Evolutionary conservation across 1,140 invertebrate genomes (phyloP).

Genomic region (Drosophila tristis): DNA sequence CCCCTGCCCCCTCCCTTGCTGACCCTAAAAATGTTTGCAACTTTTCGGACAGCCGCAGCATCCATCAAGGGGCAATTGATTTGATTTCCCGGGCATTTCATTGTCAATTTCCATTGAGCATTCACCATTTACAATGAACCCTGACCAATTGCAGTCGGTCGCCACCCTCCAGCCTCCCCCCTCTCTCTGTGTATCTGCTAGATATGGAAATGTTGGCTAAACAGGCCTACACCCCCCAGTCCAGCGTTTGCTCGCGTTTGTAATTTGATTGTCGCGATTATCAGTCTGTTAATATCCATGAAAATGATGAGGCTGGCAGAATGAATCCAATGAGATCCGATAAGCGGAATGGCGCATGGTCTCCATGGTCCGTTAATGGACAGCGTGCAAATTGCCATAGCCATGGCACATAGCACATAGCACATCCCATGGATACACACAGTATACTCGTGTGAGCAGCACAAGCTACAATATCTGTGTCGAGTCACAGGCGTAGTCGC

Average conservation of each 20-base stretch:
- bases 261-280: conserved; percentile 71
- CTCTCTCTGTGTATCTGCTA: too few species aligned
- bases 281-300: conserved; percentile 79
- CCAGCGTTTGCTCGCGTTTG: neutral
- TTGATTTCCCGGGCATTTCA: conserved; percentile 19
- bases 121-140: conserved; percentile 33
- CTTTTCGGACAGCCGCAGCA: conserved; percentile 37
- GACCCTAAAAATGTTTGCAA: conserved; percentile 36
- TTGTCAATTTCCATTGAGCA: conserved; percentile 31
- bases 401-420: neutral
- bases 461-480: conserved; percentile 5
- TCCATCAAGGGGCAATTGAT: conserved; percentile 54
- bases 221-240: conserved; percentile 3
- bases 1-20: neutral
- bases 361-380: conserved; percentile 68
- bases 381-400: conserved; percentile 76
- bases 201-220: conserved; percentile 59
- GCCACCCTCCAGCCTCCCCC: neutral
- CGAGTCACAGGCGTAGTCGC: too few species aligned
- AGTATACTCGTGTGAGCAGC: conserved; percentile 14
- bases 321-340: conserved; percentile 38
- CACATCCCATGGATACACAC: conserved; percentile 36
- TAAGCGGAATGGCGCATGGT: conserved; percentile 44
- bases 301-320: conserved; percentile 70
- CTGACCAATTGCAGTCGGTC: conserved; percentile 49